Conservation (phyloP, 2,797 vertebrate genomes). For the Sebastes diploproa region DNA sequence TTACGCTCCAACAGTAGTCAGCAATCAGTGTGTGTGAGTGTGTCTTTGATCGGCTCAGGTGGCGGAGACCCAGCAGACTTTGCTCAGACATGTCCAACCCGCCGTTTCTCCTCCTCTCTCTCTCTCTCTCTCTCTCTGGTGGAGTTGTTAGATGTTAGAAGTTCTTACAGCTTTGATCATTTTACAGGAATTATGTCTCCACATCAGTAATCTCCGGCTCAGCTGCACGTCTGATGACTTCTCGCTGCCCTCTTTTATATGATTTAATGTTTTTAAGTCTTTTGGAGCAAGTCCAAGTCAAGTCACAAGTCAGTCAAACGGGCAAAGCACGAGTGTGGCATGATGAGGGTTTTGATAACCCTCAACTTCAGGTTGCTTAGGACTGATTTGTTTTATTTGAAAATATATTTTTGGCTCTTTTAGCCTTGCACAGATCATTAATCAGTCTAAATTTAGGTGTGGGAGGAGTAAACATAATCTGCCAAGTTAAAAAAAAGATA, state of each 20-base stretch:
- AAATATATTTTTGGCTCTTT: not conserved
- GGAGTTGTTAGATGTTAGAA: constrained; percentile 31
- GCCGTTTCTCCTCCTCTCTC: constrained; percentile 10
- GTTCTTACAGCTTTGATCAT: constrained; percentile 58
- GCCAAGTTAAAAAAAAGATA: not conserved
- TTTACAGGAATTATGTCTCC: constrained; percentile 55
- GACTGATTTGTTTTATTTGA: not conserved
- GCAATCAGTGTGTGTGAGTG: constrained; percentile 19
- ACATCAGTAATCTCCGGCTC: constrained; percentile 43
- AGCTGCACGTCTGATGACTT: constrained; percentile 45
- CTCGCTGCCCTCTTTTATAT: not conserved
- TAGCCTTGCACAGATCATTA: not conserved
- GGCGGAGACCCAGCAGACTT: constrained; percentile 53
- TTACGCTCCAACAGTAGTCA: constrained; percentile 44
- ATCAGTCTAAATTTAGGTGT: not conserved
- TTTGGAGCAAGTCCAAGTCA: constrained; percentile 10
- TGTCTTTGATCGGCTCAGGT: constrained; percentile 68
- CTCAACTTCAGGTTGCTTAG: not conserved
- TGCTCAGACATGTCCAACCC: constrained; percentile 66
- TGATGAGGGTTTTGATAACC: not conserved
- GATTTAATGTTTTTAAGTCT: constrained; percentile 28
- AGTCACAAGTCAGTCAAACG: not conserved
- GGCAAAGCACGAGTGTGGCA: not conserved
- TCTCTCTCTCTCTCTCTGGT: not conserved
- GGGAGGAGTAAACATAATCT: not conserved